phyloP scores from a whole-genome alignment of 1,140 invertebrate genomes.

The Lordiphosa mommai region DNA sequence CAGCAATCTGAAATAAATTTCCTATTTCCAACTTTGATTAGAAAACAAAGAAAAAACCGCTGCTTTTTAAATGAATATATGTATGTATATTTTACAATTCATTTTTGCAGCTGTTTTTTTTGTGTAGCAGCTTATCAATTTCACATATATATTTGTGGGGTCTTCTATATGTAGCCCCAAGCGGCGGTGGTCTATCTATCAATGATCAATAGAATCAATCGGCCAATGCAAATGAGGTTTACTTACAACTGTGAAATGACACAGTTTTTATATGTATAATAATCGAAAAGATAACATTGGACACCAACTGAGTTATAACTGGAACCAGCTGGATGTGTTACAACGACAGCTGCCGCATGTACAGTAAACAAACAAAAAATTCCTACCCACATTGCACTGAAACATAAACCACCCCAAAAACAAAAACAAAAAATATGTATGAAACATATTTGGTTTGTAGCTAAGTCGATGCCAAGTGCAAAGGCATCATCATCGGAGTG shows the following conservation, averaged over 20 bases:
- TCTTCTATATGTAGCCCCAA: neutral
- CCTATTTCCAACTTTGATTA: slow-evolving; percentile 31
- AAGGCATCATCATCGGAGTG: neutral
- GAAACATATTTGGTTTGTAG: neutral
- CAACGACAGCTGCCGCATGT: neutral
- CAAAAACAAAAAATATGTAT: neutral
- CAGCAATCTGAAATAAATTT: slow-evolving; percentile 29
- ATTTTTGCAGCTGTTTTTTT: slow-evolving; percentile 1
- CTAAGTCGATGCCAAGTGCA: neutral
- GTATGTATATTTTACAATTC: slow-evolving; percentile 12
- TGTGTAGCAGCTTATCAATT: neutral
- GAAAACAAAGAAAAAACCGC: slow-evolving; percentile 31
- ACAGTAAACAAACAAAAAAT: neutral
- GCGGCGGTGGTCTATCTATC: neutral
- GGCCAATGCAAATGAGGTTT: neutral
- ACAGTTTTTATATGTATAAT: slow-evolving; percentile 1
- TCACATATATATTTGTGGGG: neutral
- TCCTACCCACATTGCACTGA: neutral
- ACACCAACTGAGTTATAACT: neutral
- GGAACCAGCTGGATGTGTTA: neutral
- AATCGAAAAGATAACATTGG: slow-evolving; percentile 1
- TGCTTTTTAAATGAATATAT: neutral
- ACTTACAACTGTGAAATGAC: neutral
- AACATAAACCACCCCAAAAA: neutral
- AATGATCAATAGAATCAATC: neutral